phyloP scores from a whole-genome alignment of 2,888 invertebrate species.

The Drosophila mayaguana region DNA sequence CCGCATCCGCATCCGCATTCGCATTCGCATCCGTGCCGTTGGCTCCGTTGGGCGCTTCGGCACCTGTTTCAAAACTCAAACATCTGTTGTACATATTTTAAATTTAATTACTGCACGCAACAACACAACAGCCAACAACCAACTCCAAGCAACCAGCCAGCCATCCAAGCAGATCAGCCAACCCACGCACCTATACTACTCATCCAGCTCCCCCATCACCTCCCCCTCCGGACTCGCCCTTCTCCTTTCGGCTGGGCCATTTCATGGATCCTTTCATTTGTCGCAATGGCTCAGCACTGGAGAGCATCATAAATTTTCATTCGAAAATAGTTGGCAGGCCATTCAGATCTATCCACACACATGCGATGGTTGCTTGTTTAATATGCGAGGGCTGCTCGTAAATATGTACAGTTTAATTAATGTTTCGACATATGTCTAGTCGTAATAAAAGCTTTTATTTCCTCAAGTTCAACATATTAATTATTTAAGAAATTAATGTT shows the following conservation, averaged over 20 bases:
- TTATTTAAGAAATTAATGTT: too few species aligned
- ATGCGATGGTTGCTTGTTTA: constrained; percentile 25
- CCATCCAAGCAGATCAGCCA: constrained; percentile 45
- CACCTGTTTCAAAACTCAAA: constrained; percentile 69
- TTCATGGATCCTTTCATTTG: constrained; percentile 62
- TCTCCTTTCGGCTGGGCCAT: constrained; percentile 8
- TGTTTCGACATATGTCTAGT: too few species aligned
- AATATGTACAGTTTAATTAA: neutral
- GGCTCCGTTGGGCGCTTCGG: constrained; percentile 3
- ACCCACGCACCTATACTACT: constrained; percentile 12
- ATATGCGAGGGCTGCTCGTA: constrained; percentile 35
- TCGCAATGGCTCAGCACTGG: constrained; percentile 51
- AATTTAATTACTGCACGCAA: constrained; percentile 72
- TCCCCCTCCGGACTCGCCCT: neutral
- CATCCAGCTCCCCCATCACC: neutral
- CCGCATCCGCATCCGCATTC: constrained; percentile 16
- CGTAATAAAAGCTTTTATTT: too few species aligned
- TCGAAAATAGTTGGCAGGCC: constrained; percentile 67
- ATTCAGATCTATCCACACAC: constrained; percentile 56
- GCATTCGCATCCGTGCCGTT: neutral
- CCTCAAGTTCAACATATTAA: too few species aligned
- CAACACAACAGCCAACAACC: constrained; percentile 39
- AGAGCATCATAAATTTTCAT: constrained; percentile 61
- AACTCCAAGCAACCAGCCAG: constrained; percentile 60
- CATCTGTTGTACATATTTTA: constrained; percentile 72